Evolutionary conservation across 2,888 invertebrate species (phyloP).

Genomic region (Drosophila algonquin): DNA sequence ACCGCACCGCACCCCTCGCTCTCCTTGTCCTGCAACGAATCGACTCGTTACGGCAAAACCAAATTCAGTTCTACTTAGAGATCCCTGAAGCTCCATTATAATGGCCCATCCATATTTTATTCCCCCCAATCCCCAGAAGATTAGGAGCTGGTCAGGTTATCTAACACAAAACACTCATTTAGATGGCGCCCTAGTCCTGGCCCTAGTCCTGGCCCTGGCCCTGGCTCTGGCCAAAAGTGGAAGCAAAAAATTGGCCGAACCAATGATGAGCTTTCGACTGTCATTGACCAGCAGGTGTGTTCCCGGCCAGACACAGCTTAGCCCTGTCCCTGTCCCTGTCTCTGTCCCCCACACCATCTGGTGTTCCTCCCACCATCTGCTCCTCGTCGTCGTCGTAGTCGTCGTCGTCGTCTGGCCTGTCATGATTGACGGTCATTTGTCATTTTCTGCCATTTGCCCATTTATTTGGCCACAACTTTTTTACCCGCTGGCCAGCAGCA

Average conservation of each 20-base stretch:
- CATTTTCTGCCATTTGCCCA: conserved; percentile 78
- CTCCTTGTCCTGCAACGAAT: background rate
- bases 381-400: conserved; percentile 13
- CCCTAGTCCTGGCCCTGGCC: no score
- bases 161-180: conserved; percentile 73
- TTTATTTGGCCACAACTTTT: conserved; percentile 76
- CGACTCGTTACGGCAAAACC: background rate
- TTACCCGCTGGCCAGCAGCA: conserved; percentile 60
- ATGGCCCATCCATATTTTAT: conserved; percentile 43
- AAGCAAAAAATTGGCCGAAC: conserved; percentile 27
- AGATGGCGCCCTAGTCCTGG: conserved; percentile 42
- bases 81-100: background rate
- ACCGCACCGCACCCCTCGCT: conserved; percentile 21
- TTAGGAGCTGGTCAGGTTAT: conserved; percentile 61
- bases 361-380: conserved; percentile 7
- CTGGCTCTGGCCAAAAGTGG: conserved; percentile 12
- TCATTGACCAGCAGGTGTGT: conserved; percentile 77
- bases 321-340: conserved; percentile 60
- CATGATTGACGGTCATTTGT: conserved; percentile 84
- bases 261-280: conserved; percentile 72
- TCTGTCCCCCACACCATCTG: conserved; percentile 16
- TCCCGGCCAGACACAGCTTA: conserved; percentile 62
- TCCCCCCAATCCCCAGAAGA: conserved; percentile 49
- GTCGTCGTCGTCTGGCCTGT: conserved; percentile 67
- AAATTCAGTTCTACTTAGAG: conserved; percentile 7